A percentile compares a stretch with the other conserved stretches of the same genome.
These are phyloP conservation scores for Vanessa atalanta DNA, from an alignment of 1,140 invertebrate species.

Conservation along the genomic window DNA sequence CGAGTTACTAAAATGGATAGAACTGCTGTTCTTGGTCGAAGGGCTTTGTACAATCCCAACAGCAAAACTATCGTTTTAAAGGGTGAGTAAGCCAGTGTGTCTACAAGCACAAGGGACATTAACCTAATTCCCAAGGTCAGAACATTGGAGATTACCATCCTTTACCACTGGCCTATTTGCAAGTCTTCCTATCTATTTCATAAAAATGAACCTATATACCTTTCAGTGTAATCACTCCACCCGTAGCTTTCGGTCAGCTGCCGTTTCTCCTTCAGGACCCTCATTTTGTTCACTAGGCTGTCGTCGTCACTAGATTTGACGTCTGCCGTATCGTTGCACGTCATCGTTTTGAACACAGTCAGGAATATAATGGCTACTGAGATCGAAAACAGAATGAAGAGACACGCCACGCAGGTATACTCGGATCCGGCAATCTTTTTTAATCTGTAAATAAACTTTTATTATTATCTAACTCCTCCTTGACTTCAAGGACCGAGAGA, in stretches of 20 bases:
- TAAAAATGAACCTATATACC: neutral
- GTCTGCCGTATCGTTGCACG: neutral
- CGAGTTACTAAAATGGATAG: too few relatives aligned
- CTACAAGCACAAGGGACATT: too few relatives aligned
- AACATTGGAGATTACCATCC: too few relatives aligned
- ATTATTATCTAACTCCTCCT: too few relatives aligned
- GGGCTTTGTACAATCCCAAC: too few relatives aligned
- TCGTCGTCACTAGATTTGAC: neutral
- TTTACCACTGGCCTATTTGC: too few relatives aligned
- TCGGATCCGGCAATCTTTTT: slow-evolving; percentile 54
- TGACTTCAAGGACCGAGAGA: too few relatives aligned
- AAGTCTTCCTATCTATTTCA: too few relatives aligned
- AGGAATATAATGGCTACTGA: slow-evolving; percentile 48
- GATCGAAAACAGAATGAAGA: slow-evolving; percentile 47
- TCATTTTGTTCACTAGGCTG: slow-evolving; percentile 15
- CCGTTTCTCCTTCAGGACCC: slow-evolving; percentile 38
- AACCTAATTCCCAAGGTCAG: too few relatives aligned
- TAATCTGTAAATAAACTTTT: slow-evolving; percentile 44
- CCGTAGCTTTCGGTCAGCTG: slow-evolving; percentile 38
- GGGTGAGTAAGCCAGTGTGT: too few relatives aligned
- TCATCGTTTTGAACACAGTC: slow-evolving; percentile 50
- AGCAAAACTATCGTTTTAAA: too few relatives aligned
- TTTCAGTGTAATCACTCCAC: slow-evolving; percentile 21
- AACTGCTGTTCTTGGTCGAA: too few relatives aligned
- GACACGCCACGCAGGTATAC: slow-evolving; percentile 52